Percentiles rank a stretch among this genome's conserved stretches.
Evolutionary conservation across 1,140 invertebrate species (phyloP).

Genomic region (Samia ricini): DNA sequence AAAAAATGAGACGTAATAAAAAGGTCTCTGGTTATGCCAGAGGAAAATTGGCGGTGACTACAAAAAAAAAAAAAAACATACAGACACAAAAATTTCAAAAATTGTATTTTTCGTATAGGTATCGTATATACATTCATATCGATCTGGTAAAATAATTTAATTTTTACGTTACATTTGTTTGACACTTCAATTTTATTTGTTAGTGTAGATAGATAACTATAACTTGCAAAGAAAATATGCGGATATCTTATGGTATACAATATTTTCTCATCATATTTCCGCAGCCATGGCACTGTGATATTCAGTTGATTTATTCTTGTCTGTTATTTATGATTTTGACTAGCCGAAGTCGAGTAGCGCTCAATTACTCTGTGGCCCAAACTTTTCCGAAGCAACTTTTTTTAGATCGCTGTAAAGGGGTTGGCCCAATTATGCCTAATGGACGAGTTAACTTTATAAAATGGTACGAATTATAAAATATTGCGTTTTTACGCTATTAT

Average conservation of each 20-base stretch:
- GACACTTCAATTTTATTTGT: too few relatives aligned
- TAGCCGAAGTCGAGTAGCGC: not conserved
- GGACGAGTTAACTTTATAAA: conserved; percentile 17
- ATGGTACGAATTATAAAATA: conserved; percentile 3
- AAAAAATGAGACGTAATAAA: too few relatives aligned
- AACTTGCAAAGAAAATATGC: not conserved
- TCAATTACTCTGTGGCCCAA: conserved; percentile 4
- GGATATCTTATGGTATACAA: not conserved
- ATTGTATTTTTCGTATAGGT: too few relatives aligned
- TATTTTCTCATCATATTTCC: not conserved
- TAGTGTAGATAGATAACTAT: too few relatives aligned
- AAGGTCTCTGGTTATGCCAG: too few relatives aligned
- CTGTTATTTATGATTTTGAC: not conserved
- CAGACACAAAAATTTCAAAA: too few relatives aligned
- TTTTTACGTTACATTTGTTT: too few relatives aligned
- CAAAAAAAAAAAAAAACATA: too few relatives aligned
- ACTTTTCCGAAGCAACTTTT: conserved; percentile 15
- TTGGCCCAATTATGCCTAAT: conserved; percentile 28
- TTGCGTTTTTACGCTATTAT: not conserved
- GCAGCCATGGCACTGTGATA: not conserved
- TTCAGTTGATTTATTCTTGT: not conserved
- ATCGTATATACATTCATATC: too few relatives aligned
- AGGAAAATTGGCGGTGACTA: too few relatives aligned
- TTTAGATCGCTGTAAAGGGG: conserved; percentile 24
- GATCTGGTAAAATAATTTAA: too few relatives aligned